phyloP scores from a whole-genome alignment of 2,797 vertebrate species.

The Trichosurus vulpecula region DNA sequence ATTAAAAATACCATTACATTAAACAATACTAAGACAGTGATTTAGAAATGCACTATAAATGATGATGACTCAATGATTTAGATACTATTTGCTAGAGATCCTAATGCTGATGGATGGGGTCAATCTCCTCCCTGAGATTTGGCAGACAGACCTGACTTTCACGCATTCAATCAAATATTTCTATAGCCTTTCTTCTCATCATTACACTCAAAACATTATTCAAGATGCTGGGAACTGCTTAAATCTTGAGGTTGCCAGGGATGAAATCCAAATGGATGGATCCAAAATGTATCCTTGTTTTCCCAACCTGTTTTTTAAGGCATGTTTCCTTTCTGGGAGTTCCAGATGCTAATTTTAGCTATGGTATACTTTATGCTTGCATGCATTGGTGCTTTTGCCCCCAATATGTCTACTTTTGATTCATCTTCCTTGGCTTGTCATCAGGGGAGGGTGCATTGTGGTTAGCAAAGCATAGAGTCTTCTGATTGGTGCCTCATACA shows the following conservation, averaged over 20 bases:
- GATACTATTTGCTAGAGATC: slow-evolving; percentile 65
- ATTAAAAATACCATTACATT: slow-evolving; percentile 68
- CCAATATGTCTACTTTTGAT: slow-evolving; percentile 64
- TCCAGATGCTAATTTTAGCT: slow-evolving; percentile 51
- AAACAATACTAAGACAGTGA: slow-evolving; percentile 66
- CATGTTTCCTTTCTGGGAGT: slow-evolving; percentile 43
- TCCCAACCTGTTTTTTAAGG: slow-evolving; percentile 55
- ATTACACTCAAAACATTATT: slow-evolving; percentile 72
- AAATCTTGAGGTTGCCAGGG: slow-evolving; percentile 61
- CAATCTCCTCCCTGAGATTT: slow-evolving; percentile 66
- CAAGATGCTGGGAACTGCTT: slow-evolving; percentile 67
- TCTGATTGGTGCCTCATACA: slow-evolving; percentile 37
- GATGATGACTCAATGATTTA: slow-evolving; percentile 70
- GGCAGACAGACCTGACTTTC: slow-evolving; percentile 70
- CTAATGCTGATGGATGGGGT: slow-evolving; percentile 68
- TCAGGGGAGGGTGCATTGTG: neutral
- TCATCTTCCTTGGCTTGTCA: slow-evolving; percentile 56
- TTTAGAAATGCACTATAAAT: slow-evolving; percentile 70
- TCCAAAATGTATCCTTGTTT: slow-evolving; percentile 64
- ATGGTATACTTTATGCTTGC: slow-evolving; percentile 26
- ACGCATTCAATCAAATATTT: slow-evolving; percentile 70
- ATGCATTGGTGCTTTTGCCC: slow-evolving; percentile 31
- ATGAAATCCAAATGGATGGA: slow-evolving; percentile 69
- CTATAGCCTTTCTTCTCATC: slow-evolving; percentile 65
- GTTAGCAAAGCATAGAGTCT: slow-evolving; percentile 31